Evolutionary conservation across 2,113 vertebrate genomes (phyloP).

Genomic region (Ciconia boyciana): DNA sequence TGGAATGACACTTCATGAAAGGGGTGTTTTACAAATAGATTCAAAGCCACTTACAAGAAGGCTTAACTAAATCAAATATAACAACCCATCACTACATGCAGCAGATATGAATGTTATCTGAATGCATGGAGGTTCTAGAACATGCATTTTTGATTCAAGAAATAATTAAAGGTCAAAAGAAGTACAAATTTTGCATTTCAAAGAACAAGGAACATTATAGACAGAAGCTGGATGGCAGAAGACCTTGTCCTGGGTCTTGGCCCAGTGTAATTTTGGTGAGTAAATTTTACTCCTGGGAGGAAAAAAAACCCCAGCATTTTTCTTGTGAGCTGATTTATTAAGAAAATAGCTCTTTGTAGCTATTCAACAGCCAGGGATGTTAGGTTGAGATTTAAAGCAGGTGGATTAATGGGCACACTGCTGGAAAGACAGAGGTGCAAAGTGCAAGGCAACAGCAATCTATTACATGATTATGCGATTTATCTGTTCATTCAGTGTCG

Average conservation of each 20-base stretch:
- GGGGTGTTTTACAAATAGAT: neutral
- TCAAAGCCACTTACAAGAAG: neutral
- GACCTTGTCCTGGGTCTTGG: neutral
- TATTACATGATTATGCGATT: neutral
- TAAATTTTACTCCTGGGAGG: conserved; percentile 15
- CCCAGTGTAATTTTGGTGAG: neutral
- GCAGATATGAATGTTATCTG: neutral
- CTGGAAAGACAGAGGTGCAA: conserved; percentile 24
- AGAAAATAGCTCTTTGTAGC: neutral
- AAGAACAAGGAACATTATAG: neutral
- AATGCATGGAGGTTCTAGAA: neutral
- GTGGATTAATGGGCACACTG: neutral
- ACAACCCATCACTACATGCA: neutral
- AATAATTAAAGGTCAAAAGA: neutral
- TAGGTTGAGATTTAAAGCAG: conserved; percentile 29
- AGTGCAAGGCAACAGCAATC: conserved; percentile 31
- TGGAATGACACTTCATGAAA: neutral
- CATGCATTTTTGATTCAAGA: neutral
- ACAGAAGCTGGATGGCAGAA: neutral
- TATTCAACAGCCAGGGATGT: neutral
- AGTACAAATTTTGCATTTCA: neutral
- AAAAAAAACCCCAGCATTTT: neutral
- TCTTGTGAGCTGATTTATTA: conserved; percentile 35
- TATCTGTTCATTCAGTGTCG: neutral
- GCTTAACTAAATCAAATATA: neutral